Conservation (phyloP, 1,140 invertebrate species). For the Monochamus saltuarius region DNA sequence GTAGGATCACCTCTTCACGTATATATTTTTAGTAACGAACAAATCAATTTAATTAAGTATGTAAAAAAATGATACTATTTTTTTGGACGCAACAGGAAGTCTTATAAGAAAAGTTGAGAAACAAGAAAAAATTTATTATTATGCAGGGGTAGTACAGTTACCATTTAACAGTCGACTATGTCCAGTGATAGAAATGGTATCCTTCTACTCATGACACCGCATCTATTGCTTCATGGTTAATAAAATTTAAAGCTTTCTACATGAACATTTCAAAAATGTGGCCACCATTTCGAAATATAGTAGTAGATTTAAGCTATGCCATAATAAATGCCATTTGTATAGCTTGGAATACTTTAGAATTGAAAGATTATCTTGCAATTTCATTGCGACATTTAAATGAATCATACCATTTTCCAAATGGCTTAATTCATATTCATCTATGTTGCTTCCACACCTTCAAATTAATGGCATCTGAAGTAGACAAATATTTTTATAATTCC, state of each 20-base stretch:
- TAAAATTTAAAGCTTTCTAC: slow-evolving; percentile 3
- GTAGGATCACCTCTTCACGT: neutral
- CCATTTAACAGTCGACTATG: neutral
- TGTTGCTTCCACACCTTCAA: too few species aligned
- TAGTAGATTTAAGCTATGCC: slow-evolving; percentile 3
- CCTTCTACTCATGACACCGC: neutral
- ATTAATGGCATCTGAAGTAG: neutral
- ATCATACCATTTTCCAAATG: too few species aligned
- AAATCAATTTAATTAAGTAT: neutral
- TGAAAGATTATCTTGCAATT: too few species aligned
- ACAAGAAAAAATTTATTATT: neutral
- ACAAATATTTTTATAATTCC: too few species aligned
- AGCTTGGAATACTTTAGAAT: too few species aligned
- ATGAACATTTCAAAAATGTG: neutral
- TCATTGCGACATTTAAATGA: too few species aligned
- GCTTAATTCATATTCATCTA: too few species aligned
- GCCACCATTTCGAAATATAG: neutral
- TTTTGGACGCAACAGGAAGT: neutral
- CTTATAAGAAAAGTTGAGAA: neutral
- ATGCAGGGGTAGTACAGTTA: slow-evolving; percentile 2
- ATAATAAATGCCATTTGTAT: neutral
- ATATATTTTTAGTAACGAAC: neutral
- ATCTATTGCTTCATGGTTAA: slow-evolving; percentile 1
- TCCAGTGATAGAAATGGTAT: neutral
- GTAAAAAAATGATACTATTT: neutral